Percentiles rank a stretch among this genome's conserved stretches.
phyloP scores from a whole-genome alignment of 2,888 invertebrate genomes.

The Chymomyza procnemis region DNA sequence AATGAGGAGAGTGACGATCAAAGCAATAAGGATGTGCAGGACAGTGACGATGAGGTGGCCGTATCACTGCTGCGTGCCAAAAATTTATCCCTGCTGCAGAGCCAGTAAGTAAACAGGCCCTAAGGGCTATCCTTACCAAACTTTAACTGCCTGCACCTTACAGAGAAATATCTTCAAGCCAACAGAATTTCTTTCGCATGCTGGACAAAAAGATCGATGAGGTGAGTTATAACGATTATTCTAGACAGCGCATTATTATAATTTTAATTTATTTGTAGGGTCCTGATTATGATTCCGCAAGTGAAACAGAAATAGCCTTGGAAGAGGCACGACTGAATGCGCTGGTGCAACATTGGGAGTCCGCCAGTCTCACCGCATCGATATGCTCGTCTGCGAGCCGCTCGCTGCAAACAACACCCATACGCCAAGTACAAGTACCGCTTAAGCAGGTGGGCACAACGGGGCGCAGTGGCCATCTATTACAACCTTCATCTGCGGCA shows the following conservation, averaged over 20 bases:
- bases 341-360: constrained; percentile 87
- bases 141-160: constrained; percentile 68
- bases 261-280: constrained; percentile 80
- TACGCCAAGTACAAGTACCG: constrained; percentile 78
- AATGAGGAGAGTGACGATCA: constrained; percentile 76
- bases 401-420: constrained; percentile 80
- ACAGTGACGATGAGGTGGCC: constrained; percentile 77
- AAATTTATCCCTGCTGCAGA: constrained; percentile 80
- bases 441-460: constrained; percentile 57
- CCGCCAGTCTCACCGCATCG: constrained; percentile 82
- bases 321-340: constrained; percentile 84
- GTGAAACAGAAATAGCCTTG: constrained; percentile 85
- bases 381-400: constrained; percentile 80
- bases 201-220: constrained; percentile 94
- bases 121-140: constrained; percentile 25
- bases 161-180: constrained; percentile 93
- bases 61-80: constrained; percentile 79
- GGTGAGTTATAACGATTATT: constrained; percentile 79
- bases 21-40: constrained; percentile 76
- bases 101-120: constrained; percentile 79
- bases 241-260: not conserved
- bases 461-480: constrained; percentile 47
- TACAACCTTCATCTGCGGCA: constrained; percentile 52
- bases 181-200: constrained; percentile 95
- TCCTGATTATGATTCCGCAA: constrained; percentile 88